Base-by-base conservation (phyloP, 2,888 invertebrate genomes). In the Hanleya hanleyi region DNA sequence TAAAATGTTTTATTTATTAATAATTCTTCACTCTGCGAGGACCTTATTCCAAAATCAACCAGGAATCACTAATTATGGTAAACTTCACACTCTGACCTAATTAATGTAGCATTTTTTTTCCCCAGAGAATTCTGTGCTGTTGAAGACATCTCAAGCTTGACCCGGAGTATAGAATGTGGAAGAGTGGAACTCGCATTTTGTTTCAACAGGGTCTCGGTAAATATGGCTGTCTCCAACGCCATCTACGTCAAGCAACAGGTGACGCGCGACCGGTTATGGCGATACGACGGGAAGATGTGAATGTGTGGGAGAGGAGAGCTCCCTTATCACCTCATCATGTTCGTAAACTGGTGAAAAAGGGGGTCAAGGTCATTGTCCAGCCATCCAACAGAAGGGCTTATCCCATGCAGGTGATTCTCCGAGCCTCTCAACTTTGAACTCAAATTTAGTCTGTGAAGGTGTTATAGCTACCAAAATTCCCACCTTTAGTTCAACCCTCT, bases 301-400 rank as follows among this genome's bases (percentile, higher is more conserved):
- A 91, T 80, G 91, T 91, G 1, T 92, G 92, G 92, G 92, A 92
- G 79, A 81, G 99, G 77, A 92, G 99, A 75, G 99, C 99, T 0
- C 97, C 99, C 0, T 94, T 99, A 78, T 95, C 97, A 0, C 99
- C 99, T 0, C 91, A 93, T 33, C 98, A 99, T 88, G 98, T 99
- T 7, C 94, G 95, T 83, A 94, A 95, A 80, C 92, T 99, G 81
- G 95, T 96, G 32, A 93, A 94, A 82, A 97, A 97, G 2, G 95
- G 98, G 57, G 96, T 96, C 90, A 90, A 89, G 78, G 98, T 99
- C 66, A 95, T 99, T 66, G 97, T 99, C 0, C 99, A 99, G 88
- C 99, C 99, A 0, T 98, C 98, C 72, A 99, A 99, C 90, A 93
- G 99, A 77, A 92, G 99, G 66, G 98, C 99, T 0, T 99, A 98